Conservation (phyloP, 1,140 invertebrate genomes). For the Phenacoccus solenopsis region DNA sequence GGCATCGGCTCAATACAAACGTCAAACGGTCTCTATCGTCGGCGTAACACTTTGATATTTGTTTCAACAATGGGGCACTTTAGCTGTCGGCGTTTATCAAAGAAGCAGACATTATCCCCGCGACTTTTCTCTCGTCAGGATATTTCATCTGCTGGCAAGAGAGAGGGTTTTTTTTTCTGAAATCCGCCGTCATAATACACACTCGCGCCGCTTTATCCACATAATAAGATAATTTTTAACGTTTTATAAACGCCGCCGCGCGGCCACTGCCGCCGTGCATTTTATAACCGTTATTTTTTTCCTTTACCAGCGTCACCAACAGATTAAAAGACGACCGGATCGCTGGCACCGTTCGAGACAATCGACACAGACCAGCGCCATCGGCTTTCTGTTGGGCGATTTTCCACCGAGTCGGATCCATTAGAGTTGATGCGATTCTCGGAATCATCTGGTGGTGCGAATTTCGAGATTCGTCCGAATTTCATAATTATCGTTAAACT, state of each 20-base stretch:
- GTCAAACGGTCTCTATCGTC: conserved; percentile 9
- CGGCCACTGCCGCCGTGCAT: no score
- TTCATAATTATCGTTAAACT: no score
- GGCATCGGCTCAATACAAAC: conserved; percentile 12
- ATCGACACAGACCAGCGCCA: no score
- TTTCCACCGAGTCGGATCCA: no score
- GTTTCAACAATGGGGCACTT: conserved; percentile 15
- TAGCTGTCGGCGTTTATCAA: background rate
- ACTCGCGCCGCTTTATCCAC: no score
- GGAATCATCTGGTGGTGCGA: no score
- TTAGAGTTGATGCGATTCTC: no score
- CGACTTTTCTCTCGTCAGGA: conserved; percentile 1
- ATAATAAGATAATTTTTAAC: background rate
- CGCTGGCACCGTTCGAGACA: no score
- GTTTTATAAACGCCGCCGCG: background rate
- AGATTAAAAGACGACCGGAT: no score
- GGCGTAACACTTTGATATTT: conserved; percentile 13
- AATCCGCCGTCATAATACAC: background rate
- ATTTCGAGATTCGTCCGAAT: no score
- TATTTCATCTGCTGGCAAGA: conserved; percentile 7
- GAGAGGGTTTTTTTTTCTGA: background rate
- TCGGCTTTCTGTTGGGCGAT: no score
- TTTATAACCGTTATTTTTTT: background rate
- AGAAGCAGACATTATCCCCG: conserved; percentile 11
- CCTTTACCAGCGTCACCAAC: no score